These are phyloP conservation scores for Cryptocephalus moraei DNA, from an alignment of 2,888 invertebrate genomes.

Conservation along the genomic window DNA sequence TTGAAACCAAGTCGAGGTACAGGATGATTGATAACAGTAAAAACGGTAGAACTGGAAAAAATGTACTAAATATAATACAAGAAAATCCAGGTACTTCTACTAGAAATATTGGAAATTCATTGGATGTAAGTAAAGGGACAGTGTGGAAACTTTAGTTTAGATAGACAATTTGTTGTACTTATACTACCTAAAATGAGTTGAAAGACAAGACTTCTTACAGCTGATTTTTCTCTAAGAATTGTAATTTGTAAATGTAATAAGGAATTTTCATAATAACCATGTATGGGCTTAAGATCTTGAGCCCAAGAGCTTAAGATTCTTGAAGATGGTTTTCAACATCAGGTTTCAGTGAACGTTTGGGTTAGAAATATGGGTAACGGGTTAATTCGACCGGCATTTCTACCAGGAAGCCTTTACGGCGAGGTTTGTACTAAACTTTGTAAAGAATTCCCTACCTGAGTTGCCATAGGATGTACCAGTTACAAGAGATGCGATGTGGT, in stretches of 20 bases:
- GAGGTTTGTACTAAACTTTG: neutral
- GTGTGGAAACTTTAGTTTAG: constrained; percentile 1
- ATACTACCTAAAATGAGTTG: neutral
- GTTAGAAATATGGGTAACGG: neutral
- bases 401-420: neutral
- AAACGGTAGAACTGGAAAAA: constrained; percentile 11
- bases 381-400: neutral
- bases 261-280: no score
- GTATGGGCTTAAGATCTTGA: no score
- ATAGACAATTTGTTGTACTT: constrained; percentile 1
- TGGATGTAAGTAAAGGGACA: neutral
- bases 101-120: constrained; percentile 3
- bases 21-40: constrained; percentile 11
- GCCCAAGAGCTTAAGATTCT: neutral
- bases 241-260: neutral
- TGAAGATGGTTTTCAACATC: neutral
- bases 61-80: constrained; percentile 10
- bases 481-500: neutral
- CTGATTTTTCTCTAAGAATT: constrained; percentile 2
- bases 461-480: neutral
- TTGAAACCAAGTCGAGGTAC: constrained; percentile 7
- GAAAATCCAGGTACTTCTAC: constrained; percentile 12
- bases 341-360: neutral
- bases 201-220: neutral
- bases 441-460: neutral